Conservation (phyloP, 2,113 vertebrate genomes). For the Vanacampus margaritifer region DNA sequence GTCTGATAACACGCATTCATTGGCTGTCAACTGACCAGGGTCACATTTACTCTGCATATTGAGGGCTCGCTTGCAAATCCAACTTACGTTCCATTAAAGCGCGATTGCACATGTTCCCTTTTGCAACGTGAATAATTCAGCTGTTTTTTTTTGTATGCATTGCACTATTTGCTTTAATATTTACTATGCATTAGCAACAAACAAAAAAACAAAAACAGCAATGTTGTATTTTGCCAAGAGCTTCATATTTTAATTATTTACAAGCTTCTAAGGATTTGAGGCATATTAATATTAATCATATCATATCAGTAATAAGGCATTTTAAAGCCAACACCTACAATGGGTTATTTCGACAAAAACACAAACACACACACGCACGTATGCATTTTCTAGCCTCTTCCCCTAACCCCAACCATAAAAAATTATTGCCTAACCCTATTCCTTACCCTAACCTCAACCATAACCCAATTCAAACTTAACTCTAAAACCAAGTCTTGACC, state of each 20-base stretch:
- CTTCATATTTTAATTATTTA: background rate
- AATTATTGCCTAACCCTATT: no score
- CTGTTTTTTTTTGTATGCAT: background rate
- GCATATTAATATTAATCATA: background rate
- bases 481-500: no score
- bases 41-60: background rate
- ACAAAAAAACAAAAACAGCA: background rate
- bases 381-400: no score
- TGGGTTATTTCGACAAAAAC: background rate
- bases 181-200: background rate
- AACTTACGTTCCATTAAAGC: conserved; percentile 25
- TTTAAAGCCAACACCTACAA: background rate
- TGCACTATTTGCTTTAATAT: background rate
- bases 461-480: no score
- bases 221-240: background rate
- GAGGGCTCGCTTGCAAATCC: conserved; percentile 15
- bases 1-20: conserved; percentile 56
- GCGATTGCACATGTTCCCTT: conserved; percentile 26
- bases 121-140: background rate
- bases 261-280: background rate
- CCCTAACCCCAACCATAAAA: no score
- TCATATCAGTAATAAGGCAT: background rate
- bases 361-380: no score
- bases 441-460: no score
- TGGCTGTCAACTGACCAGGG: conserved; percentile 39